Percentiles rank a stretch among this genome's conserved stretches.
Evolutionary conservation across 2,113 vertebrate species (phyloP).

Genomic region (Serinus canaria): DNA sequence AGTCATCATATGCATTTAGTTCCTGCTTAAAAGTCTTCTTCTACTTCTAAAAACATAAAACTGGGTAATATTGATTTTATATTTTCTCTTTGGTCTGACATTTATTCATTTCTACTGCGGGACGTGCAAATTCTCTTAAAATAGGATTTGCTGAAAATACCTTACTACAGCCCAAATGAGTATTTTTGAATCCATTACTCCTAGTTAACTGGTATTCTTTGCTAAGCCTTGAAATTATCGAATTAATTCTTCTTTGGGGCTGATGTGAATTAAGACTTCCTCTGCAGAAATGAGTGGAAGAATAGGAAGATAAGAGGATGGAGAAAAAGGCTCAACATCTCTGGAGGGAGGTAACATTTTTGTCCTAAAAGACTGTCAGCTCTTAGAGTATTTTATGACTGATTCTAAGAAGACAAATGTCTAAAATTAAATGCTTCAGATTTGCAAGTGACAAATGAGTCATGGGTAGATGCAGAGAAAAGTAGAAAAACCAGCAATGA

Average conservation of each 20-base stretch:
- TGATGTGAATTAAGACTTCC: neutral
- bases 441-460: slow-evolving; percentile 30
- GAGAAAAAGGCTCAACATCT: neutral
- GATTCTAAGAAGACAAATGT: neutral
- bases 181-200: neutral
- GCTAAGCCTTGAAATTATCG: neutral
- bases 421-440: slow-evolving; percentile 37
- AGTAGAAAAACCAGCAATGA: slow-evolving; percentile 1
- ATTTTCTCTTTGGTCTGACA: neutral
- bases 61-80: neutral
- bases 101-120: neutral
- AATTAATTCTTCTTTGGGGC: neutral
- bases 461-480: neutral
- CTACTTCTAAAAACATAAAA: neutral
- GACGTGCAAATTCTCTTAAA: neutral
- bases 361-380: neutral
- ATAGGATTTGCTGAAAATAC: neutral
- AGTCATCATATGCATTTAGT: neutral
- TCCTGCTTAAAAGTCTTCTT: neutral
- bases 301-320: neutral
- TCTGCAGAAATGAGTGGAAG: neutral
- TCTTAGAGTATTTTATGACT: slow-evolving; percentile 8
- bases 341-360: neutral
- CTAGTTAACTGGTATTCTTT: neutral
- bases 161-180: neutral